Evolutionary conservation across 2,888 invertebrate genomes (phyloP).

Genomic region (Leptodirus hochenwartii): DNA sequence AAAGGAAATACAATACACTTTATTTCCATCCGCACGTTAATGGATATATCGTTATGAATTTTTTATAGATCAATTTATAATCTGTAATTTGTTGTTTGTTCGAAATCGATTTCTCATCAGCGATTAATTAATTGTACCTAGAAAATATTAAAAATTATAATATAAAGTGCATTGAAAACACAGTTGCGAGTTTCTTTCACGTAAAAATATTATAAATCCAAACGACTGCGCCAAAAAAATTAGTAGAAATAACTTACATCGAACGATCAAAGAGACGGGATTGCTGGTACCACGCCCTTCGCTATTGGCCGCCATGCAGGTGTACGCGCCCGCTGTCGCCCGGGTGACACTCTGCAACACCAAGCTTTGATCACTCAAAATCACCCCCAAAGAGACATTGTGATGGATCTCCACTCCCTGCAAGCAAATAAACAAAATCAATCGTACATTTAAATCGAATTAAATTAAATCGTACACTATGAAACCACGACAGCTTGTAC

Average conservation of each 20-base stretch:
- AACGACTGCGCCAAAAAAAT: too few relatives aligned
- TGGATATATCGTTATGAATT: too few relatives aligned
- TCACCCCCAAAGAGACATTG: constrained; percentile 63
- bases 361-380: constrained; percentile 71
- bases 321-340: constrained; percentile 72
- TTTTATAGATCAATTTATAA: too few relatives aligned
- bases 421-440: constrained; percentile 11
- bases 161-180: too few relatives aligned
- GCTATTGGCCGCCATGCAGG: constrained; percentile 68
- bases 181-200: too few relatives aligned
- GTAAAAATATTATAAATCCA: too few relatives aligned
- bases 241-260: constrained; percentile 53
- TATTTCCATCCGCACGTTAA: too few relatives aligned
- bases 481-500: constrained; percentile 73
- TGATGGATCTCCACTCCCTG: constrained; percentile 70
- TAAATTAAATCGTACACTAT: constrained; percentile 48
- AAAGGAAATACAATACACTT: too few relatives aligned
- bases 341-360: constrained; percentile 71
- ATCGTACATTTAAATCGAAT: neutral
- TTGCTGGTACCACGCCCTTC: constrained; percentile 67
- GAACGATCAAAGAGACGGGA: constrained; percentile 45
- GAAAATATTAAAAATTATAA: too few relatives aligned
- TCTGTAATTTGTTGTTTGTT: too few relatives aligned
- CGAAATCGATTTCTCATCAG: too few relatives aligned
- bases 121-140: too few relatives aligned